These are phyloP conservation scores for Zeuzera pyrina DNA, from an alignment of 2,888 invertebrate genomes.

Conservation along the genomic window DNA sequence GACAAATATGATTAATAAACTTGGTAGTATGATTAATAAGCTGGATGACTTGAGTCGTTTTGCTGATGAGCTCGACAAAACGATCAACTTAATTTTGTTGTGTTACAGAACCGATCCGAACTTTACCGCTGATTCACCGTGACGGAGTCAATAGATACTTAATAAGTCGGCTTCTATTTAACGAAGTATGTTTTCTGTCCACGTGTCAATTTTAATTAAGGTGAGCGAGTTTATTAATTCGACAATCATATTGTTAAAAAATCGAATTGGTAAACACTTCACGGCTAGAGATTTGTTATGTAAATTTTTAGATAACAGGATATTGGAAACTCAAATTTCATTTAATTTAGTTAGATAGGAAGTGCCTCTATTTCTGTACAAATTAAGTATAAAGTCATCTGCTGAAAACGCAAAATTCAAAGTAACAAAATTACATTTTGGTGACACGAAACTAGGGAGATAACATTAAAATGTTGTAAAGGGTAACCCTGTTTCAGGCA, in stretches of 20 bases:
- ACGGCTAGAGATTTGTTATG: too few relatives aligned
- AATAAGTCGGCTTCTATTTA: slow-evolving; percentile 30
- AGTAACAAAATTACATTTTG: slow-evolving; percentile 17
- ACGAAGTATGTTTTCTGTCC: slow-evolving; percentile 43
- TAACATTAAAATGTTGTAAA: slow-evolving; percentile 27
- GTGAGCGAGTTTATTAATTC: slow-evolving; percentile 27
- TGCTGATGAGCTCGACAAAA: slow-evolving; percentile 26
- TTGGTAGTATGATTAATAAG: slow-evolving; percentile 31
- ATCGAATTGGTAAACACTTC: too few relatives aligned
- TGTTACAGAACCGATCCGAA: slow-evolving; percentile 15
- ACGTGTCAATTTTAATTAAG: slow-evolving; percentile 47
- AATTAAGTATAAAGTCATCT: too few relatives aligned
- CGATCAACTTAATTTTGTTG: slow-evolving; percentile 33
- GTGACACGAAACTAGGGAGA: slow-evolving; percentile 21
- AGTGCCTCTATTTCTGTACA: too few relatives aligned
- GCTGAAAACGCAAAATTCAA: too few relatives aligned
- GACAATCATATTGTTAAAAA: slow-evolving; percentile 3
- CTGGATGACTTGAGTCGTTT: slow-evolving; percentile 27
- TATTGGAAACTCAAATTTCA: too few relatives aligned
- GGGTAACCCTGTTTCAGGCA: slow-evolving; percentile 10
- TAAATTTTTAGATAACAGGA: too few relatives aligned
- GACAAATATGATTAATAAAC: slow-evolving; percentile 32
- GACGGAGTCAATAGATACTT: slow-evolving; percentile 24
- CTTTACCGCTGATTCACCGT: slow-evolving; percentile 35
- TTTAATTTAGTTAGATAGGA: too few relatives aligned